Evolutionary conservation across 2,888 invertebrate genomes (phyloP).

Genomic region (Eupithecia abbreviata): DNA sequence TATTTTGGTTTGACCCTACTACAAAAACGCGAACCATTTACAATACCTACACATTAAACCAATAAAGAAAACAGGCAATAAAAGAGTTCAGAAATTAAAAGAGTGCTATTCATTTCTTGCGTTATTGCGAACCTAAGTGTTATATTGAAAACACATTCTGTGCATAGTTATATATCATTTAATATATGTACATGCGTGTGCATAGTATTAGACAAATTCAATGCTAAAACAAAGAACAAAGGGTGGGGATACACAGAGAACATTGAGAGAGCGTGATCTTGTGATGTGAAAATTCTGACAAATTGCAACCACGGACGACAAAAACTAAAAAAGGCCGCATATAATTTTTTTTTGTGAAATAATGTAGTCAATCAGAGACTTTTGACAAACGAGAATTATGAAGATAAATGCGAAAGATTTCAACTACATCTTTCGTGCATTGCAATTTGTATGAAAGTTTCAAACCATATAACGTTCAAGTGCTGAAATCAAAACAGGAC

Average conservation of each 20-base stretch:
- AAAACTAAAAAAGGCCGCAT: background rate
- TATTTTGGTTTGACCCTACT: background rate
- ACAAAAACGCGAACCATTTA: background rate
- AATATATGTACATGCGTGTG: background rate
- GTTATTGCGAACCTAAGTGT: background rate
- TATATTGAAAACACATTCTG: no score
- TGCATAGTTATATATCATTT: no score
- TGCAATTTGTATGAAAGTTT: background rate
- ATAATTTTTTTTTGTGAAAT: background rate
- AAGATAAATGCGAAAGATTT: background rate
- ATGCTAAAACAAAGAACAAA: background rate
- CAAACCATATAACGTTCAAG: background rate
- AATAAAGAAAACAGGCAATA: background rate
- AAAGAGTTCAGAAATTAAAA: no score
- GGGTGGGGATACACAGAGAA: background rate
- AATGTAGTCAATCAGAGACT: background rate
- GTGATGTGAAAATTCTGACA: background rate
- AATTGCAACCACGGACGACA: background rate
- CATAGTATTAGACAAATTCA: background rate
- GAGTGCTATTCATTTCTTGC: background rate
- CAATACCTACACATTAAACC: background rate
- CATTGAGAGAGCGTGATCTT: background rate
- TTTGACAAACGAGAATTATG: background rate
- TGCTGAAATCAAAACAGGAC: background rate
- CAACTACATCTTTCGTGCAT: background rate